Conservation (phyloP, 2,113 vertebrate genomes). For the Neofelis nebulosa region DNA sequence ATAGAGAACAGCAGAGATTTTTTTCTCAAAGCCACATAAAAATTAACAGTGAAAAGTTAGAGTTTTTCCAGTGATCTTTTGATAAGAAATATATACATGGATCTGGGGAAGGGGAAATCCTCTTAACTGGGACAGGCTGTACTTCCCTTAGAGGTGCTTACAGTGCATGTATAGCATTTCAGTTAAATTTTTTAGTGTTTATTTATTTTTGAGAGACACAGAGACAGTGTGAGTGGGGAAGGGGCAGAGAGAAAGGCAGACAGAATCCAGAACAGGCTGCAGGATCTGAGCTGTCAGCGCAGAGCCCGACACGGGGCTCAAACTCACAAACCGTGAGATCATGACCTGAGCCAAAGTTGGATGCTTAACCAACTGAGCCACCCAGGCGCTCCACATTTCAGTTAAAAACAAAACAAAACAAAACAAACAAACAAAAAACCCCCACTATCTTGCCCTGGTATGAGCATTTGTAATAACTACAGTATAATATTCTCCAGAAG, state of each 20-base stretch:
- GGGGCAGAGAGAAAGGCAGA: too few species aligned
- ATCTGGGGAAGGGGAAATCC: not conserved
- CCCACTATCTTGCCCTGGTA: not conserved
- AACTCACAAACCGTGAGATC: too few species aligned
- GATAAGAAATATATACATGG: not conserved
- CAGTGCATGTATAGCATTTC: not conserved
- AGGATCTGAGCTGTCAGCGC: too few species aligned
- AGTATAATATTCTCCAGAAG: not conserved
- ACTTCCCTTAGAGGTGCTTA: not conserved
- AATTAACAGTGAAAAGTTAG: not conserved
- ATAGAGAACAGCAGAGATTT: not conserved
- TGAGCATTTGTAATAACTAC: not conserved
- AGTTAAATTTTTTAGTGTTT: too few species aligned
- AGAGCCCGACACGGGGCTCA: too few species aligned
- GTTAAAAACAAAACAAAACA: not conserved
- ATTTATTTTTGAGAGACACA: too few species aligned
- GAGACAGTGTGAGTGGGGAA: too few species aligned
- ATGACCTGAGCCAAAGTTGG: too few species aligned
- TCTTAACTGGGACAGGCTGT: not conserved
- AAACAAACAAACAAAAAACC: too few species aligned
- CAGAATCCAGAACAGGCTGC: too few species aligned
- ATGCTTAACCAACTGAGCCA: too few species aligned
- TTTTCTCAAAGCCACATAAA: not conserved
- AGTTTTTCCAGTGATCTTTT: not conserved
- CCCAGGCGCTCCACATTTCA: too few species aligned